Percentiles rank a stretch among this genome's conserved stretches.
phyloP scores from a whole-genome alignment of 2,113 vertebrate species.

The Leucopsar rothschildi region DNA sequence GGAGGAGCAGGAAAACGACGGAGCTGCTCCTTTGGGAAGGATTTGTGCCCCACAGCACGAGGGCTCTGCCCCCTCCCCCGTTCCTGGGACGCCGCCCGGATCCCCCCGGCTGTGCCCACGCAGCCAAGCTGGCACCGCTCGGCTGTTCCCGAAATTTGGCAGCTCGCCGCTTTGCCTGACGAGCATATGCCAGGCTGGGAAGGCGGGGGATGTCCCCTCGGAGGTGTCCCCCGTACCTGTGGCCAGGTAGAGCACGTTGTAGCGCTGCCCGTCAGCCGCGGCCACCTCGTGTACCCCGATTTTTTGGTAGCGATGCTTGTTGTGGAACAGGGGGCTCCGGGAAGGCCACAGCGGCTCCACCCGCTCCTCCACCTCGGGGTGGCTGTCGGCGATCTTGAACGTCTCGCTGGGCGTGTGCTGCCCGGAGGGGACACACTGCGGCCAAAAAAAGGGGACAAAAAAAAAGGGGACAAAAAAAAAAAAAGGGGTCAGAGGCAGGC shows the following conservation, averaged over 20 bases:
- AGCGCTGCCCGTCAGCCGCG: not conserved
- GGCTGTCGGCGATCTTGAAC: constrained; percentile 73
- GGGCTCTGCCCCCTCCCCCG: not conserved
- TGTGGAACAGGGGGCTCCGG: constrained; percentile 69
- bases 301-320: constrained; percentile 71
- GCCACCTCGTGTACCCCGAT: constrained; percentile 65
- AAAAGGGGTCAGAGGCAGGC: no score
- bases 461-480: no score
- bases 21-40: not conserved
- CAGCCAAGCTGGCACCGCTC: not conserved
- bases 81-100: not conserved
- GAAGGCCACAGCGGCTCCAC: constrained; percentile 60
- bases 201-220: not conserved
- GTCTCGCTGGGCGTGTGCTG: constrained; percentile 69
- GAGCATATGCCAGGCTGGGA: not conserved
- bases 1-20: rapidly evolving
- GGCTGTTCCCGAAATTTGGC: not conserved
- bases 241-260: constrained; percentile 71
- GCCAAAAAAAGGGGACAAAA: no score
- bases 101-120: not conserved
- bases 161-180: not conserved
- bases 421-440: constrained; percentile 58
- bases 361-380: constrained; percentile 68
- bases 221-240: constrained; percentile 44
- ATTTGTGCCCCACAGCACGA: not conserved